Evolutionary conservation across 2,888 invertebrate species (phyloP).

Genomic region (Lochmaea capreae): DNA sequence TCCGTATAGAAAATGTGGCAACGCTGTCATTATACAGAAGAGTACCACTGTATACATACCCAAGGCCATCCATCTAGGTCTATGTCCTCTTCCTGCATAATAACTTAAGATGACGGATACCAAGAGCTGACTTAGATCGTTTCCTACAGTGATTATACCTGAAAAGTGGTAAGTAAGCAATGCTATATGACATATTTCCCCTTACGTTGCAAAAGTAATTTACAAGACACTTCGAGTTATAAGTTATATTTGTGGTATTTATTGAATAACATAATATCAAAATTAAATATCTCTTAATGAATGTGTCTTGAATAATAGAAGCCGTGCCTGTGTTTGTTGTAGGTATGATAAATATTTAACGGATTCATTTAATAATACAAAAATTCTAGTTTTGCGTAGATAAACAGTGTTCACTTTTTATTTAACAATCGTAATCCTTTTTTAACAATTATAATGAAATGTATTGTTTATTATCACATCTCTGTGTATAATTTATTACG

Average conservation of each 20-base stretch:
- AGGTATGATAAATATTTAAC: conserved; percentile 6
- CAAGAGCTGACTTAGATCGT: conserved; percentile 78
- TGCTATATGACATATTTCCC: too few relatives aligned
- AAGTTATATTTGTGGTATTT: too few relatives aligned
- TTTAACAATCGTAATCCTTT: neutral
- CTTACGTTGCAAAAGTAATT: too few relatives aligned
- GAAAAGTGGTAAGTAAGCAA: too few relatives aligned
- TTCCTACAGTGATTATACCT: conserved; percentile 79
- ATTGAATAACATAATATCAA: too few relatives aligned
- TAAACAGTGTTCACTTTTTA: neutral
- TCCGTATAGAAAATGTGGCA: conserved; percentile 77
- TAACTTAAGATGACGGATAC: conserved; percentile 76
- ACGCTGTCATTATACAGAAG: conserved; percentile 75
- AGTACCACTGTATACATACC: conserved; percentile 71
- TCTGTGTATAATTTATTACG: neutral
- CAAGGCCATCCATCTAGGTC: conserved; percentile 79
- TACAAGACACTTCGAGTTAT: too few relatives aligned
- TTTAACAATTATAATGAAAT: neutral
- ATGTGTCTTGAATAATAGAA: too few relatives aligned
- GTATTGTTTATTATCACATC: conserved; percentile 3
- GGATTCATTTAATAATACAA: neutral
- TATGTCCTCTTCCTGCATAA: conserved; percentile 77
- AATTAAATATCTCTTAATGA: too few relatives aligned
- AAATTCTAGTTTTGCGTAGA: neutral
- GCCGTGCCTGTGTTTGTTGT: neutral